Evolutionary conservation across 2,888 invertebrate species (phyloP), one percentile per base, ranked within the genome.

Genomic region (Xanthorhoe designata): DNA sequence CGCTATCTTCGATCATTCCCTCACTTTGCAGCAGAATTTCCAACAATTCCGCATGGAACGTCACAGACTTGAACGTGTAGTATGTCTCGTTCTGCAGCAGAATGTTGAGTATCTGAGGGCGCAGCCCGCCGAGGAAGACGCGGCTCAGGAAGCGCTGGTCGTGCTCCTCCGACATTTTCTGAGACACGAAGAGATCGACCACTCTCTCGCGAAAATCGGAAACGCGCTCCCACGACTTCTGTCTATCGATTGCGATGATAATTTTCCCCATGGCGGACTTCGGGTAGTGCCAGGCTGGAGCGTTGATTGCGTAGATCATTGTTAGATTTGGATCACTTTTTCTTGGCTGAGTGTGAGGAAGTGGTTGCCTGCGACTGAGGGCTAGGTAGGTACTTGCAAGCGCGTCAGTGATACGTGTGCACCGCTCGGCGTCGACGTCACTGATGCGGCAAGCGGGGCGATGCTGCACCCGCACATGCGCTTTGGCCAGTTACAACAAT

Each of bases 121-220:
- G 58, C 49, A 62, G 42, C 0, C 63, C 63, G 6, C 63, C 63
- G 10, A 57, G 5, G 18, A 63, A 63, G 2, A 63, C 45, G 8
- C 63, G 24, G 18, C 29, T 32, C 63, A 57, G 47, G 15, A 52
- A 45, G 5, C 1, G 18, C 1, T 49, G 5, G 24, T 62, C 55
- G 13, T 13, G 3, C 2, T 2, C 2, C 15, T 45, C 52, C 0
- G 52, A 19, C 63, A 57, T 42, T 1, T 24, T 17, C 15, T 10
- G 17, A n/a, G 18, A 8, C 1, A 0, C 4, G 6, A 57, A 32
- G 1, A 63, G 51, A 0, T 7, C 29, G 15, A 52, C 42, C 13
- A 63, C 52, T 0, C 63, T 38, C 1, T 10, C 10, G 4, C 18
- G 10, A 32, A 32, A 63, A n/a, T 52, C 45, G 2, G 7, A 0